Base-by-base conservation (phyloP, 2,797 vertebrate species). In the Carapus acus region DNA sequence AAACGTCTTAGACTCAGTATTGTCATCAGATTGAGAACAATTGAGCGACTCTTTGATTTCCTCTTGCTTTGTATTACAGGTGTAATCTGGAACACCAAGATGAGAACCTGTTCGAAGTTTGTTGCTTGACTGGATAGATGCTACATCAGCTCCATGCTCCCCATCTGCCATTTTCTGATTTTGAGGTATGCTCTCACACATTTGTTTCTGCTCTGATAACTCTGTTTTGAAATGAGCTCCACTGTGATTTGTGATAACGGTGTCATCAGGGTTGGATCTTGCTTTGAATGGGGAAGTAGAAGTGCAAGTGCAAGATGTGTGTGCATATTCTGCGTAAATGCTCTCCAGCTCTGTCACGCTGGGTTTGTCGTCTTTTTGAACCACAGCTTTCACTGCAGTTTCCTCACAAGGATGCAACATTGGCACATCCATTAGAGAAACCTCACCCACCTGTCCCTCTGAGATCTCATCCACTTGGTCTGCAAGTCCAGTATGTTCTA, bases 401-500 rank as follows among this genome's bases (percentile, higher is more conserved):
- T 69, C 79, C 8, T 70, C 71, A 21, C 62, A 36, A 9, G 55
- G 17, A 20, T 55, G 75, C 6, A 53, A 51, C 29, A 49, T 6
- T 0, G 63, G 21, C 34, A 34, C 47, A 0, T 61, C 65, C 8
- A 59, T 50, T 0, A 70, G 53, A 54, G 62, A 52, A 14, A 58
- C 69, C 1, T 48, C 49, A 39, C 59, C 62, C 21, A 76, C 56
- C 8, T 71, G 53, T 2, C 73, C 78, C 23, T 79, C 83, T 1
- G 74, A 71, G 23, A 76, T 58, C 52, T 74, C 70, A 3, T 83
- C 66, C 9, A 57, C 42, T 15, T 60, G 71, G 46, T 72, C 79
- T 3, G 74, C 69, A 3, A 65, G 53, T n/a, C 68, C 65, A 2
- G 51, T 2, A 5, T 36, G 40, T 18, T 37, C 61, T 37, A 65